Evolutionary conservation across 1,140 invertebrate species (phyloP).

Genomic region (Teleopsis dalmanni): DNA sequence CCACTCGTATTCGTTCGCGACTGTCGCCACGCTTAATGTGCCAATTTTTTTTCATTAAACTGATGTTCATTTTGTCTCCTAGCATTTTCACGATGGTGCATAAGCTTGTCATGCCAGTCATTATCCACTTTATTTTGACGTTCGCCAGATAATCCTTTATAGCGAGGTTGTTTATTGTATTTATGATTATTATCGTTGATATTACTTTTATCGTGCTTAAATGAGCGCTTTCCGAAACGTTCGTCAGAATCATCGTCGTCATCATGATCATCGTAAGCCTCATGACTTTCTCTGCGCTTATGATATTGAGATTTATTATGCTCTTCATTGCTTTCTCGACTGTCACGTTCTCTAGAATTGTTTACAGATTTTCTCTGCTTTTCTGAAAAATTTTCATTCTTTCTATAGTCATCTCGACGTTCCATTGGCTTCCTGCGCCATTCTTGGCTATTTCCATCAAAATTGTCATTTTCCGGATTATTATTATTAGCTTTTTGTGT

Average conservation of each 20-base stretch:
- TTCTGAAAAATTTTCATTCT: background rate
- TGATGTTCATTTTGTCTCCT: slow-evolving; percentile 24
- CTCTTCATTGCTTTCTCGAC: too few species aligned
- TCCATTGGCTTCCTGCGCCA: background rate
- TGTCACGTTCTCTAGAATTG: slow-evolving; percentile 5
- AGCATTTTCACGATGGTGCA: slow-evolving; percentile 31
- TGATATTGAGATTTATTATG: too few species aligned
- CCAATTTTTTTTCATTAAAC: slow-evolving; percentile 31
- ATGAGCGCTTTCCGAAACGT: slow-evolving; percentile 8
- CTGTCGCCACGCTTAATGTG: slow-evolving; percentile 29
- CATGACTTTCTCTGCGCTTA: too few species aligned
- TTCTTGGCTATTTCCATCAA: background rate
- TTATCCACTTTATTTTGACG: too few species aligned
- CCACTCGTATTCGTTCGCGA: slow-evolving; percentile 26
- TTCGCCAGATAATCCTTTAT: too few species aligned
- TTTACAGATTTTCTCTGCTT: background rate
- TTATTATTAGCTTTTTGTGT: too few species aligned
- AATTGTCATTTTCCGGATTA: background rate
- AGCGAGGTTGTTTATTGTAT: too few species aligned
- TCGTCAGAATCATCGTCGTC: background rate
- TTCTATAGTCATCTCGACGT: background rate
- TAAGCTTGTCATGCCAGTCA: slow-evolving; percentile 33
- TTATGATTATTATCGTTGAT: too few species aligned
- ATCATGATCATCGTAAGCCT: too few species aligned
- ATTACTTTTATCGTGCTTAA: too few species aligned